A percentile compares a stretch with the other conserved stretches of the same genome.
These are phyloP conservation scores for Venusia cambrica DNA, from an alignment of 2,888 invertebrate species.

Conservation along the genomic window DNA sequence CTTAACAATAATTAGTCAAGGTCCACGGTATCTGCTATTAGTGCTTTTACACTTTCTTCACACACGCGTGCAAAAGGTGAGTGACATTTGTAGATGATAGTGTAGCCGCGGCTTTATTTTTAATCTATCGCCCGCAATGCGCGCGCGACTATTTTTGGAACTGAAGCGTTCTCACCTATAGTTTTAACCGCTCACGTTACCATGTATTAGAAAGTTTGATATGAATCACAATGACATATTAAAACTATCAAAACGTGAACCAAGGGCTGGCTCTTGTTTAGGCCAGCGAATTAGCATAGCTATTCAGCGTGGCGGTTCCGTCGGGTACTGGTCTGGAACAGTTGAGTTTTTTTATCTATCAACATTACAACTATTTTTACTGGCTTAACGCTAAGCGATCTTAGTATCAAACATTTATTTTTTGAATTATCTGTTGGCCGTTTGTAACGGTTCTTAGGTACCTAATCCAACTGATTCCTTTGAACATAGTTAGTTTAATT, in stretches of 20 bases:
- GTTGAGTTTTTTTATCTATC: no score
- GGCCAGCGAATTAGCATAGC: no score
- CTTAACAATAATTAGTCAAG: slow-evolving; percentile 57
- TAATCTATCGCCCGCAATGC: slow-evolving; percentile 61
- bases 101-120: slow-evolving; percentile 64
- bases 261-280: no score
- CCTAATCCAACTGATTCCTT: no score
- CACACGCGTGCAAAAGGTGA: slow-evolving; percentile 58
- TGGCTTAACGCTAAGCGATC: no score
- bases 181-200: slow-evolving; percentile 65
- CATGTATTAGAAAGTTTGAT: slow-evolving; percentile 43
- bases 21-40: slow-evolving; percentile 53
- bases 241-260: slow-evolving; percentile 5
- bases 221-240: slow-evolving; percentile 5
- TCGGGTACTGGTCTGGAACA: no score
- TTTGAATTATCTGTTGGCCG: no score
- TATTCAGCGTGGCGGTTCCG: no score
- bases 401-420: no score
- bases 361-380: no score
- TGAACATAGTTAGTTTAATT: no score
- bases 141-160: slow-evolving; percentile 70
- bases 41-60: slow-evolving; percentile 49
- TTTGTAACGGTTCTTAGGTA: no score
- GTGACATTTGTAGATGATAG: slow-evolving; percentile 58
- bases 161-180: slow-evolving; percentile 59